phyloP scores from a whole-genome alignment of 2,888 invertebrate genomes.

The Epirrita christyi region DNA sequence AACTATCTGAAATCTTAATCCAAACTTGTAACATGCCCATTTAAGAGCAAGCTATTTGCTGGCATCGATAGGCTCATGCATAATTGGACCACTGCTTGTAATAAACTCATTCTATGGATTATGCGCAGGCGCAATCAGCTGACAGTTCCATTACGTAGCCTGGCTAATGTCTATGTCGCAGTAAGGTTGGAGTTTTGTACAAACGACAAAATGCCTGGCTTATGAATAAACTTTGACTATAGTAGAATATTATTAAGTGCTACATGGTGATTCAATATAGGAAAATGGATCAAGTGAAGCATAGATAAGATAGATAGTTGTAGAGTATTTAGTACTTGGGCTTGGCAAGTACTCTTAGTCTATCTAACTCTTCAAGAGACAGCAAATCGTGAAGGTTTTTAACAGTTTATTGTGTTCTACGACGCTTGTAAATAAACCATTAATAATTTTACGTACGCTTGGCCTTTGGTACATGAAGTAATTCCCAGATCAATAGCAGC shows the following conservation, averaged over 20 bases:
- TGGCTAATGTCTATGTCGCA: slow-evolving; percentile 60
- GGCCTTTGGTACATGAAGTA: too few species aligned
- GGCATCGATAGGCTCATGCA: slow-evolving; percentile 33
- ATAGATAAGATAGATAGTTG: too few species aligned
- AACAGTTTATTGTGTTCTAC: too few species aligned
- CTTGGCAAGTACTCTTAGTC: too few species aligned
- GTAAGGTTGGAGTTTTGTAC: not conserved
- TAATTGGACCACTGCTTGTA: slow-evolving; percentile 59
- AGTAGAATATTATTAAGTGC: not conserved
- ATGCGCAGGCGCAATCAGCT: slow-evolving; percentile 67
- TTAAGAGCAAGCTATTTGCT: slow-evolving; percentile 25
- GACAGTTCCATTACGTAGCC: slow-evolving; percentile 76
- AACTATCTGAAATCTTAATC: slow-evolving; percentile 25
- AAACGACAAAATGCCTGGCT: not conserved
- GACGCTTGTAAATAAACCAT: too few species aligned
- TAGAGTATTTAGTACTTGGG: too few species aligned
- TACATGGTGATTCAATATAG: too few species aligned
- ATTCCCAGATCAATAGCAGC: too few species aligned
- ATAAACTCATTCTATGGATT: slow-evolving; percentile 77
- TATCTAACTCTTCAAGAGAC: too few species aligned
- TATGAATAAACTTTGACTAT: not conserved
- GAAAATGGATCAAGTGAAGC: too few species aligned
- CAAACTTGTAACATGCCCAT: slow-evolving; percentile 21
- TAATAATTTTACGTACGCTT: too few species aligned
- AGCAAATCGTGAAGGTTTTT: too few species aligned